phyloP scores from a whole-genome alignment of 2,113 vertebrate genomes.

The Pica pica region DNA sequence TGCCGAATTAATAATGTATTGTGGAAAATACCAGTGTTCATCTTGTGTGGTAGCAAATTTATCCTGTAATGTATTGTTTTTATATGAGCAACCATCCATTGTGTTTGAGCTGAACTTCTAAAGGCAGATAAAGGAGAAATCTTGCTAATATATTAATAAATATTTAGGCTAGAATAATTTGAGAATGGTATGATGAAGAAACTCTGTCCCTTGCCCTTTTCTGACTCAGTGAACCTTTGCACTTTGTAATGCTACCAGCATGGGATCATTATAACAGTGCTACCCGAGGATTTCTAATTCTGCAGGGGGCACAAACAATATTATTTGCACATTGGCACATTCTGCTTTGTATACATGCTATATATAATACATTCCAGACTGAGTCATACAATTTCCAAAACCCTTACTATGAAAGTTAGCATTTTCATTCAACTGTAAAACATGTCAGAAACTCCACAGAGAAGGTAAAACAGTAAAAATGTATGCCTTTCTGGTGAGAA shows the following conservation, averaged over 20 bases:
- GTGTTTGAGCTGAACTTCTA: conserved; percentile 56
- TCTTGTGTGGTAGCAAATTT: conserved; percentile 48
- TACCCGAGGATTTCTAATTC: conserved; percentile 69
- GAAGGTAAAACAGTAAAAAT: not conserved
- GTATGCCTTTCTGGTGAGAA: not conserved
- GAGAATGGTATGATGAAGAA: conserved; percentile 66
- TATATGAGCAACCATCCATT: conserved; percentile 7
- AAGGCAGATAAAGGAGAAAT: conserved; percentile 51
- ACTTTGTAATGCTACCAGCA: conserved; percentile 76
- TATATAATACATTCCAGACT: conserved; percentile 66
- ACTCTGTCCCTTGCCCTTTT: conserved; percentile 66
- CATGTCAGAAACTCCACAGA: not conserved
- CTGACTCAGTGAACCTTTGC: conserved; percentile 72
- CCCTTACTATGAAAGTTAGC: conserved; percentile 10
- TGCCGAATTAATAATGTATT: conserved; percentile 45
- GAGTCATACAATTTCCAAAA: conserved; percentile 35
- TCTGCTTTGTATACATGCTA: conserved; percentile 55
- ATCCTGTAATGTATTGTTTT: conserved; percentile 54
- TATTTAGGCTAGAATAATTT: conserved; percentile 73
- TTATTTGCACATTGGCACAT: conserved; percentile 71
- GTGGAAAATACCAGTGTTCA: conserved; percentile 23
- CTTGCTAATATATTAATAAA: conserved; percentile 79
- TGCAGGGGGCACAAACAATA: conserved; percentile 67
- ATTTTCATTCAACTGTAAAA: conserved; percentile 25
- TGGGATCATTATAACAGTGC: conserved; percentile 71